Percentiles rank a stretch among this genome's conserved stretches.
These are phyloP conservation scores for Cyprinodon brontotheroides DNA, from an alignment of 2,113 vertebrate genomes.

Conservation along the genomic window DNA sequence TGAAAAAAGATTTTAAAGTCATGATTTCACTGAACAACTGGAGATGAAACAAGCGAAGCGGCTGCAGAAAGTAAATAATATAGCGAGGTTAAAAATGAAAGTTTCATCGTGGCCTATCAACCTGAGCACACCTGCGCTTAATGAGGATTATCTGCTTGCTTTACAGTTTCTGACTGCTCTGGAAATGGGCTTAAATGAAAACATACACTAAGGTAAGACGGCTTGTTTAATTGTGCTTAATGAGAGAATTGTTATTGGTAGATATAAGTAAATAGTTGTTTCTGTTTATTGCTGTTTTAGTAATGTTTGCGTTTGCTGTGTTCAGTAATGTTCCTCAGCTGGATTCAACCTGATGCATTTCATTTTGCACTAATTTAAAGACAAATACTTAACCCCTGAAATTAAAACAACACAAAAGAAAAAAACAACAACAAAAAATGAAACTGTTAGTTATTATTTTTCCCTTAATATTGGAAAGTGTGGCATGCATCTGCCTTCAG, in stretches of 20 bases:
- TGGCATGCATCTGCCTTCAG: neutral
- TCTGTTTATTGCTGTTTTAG: neutral
- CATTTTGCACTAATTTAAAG: neutral
- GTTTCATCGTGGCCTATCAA: too few relatives aligned
- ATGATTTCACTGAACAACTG: neutral
- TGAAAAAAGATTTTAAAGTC: too few relatives aligned
- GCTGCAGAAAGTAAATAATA: neutral
- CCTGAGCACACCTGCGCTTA: neutral
- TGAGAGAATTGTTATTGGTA: neutral
- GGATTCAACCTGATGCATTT: neutral
- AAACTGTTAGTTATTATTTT: too few relatives aligned
- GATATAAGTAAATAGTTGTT: neutral
- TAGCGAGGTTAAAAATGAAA: too few relatives aligned
- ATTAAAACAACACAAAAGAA: too few relatives aligned
- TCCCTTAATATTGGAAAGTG: neutral
- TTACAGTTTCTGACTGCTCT: neutral
- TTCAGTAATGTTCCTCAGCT: neutral
- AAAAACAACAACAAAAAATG: too few relatives aligned
- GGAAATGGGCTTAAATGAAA: neutral
- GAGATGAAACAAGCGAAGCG: neutral
- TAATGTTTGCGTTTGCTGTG: neutral
- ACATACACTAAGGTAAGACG: neutral
- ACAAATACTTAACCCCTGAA: too few relatives aligned
- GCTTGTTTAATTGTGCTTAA: neutral
- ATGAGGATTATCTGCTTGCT: neutral